Base-by-base conservation (phyloP, 2,113 vertebrate genomes). In the Lutjanus erythropterus region DNA sequence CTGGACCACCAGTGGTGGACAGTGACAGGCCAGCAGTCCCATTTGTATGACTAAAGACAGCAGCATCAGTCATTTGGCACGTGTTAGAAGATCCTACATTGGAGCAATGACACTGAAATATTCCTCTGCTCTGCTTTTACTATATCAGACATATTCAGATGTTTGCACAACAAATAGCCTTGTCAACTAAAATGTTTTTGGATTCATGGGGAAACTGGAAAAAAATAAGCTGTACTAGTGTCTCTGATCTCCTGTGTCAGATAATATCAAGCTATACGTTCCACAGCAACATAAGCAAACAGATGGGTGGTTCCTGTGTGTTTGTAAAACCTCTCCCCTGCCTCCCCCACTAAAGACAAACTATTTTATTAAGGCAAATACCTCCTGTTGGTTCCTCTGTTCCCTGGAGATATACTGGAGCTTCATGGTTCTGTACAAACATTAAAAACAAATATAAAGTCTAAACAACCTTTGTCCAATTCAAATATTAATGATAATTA, bases 201-300 rank as follows among this genome's bases (percentile, higher is more conserved):
- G 23, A 44, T 31, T 31, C 27, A 47, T 11, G 14, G 12, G 15
- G 14, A 16, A 10, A 47, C 25, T 35, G 11, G 11, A 58, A n/a
- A 44, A 15, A 47, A 6, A 25, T 23, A 68, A 60, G 16, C 6
- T 35, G 1, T 12, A n/a, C 46, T n/a, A 18, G 18, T 9, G 27
- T 52, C 42, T 27, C 21, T 72, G n/a, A 59, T 60, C 55, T 35
- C 27, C 27, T 47, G 21, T 16, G 12, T 31, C 59, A 42, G 46
- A 64, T 50, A 3, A 16, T n/a, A 42, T 64, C 46, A 31, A 41
- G 47, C 35, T n/a, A 31, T 1, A n/a, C 16, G 1, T 58, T 33
- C 18, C 53, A 49, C 37, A 52, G 62, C 42, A 60, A 47, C 55
- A 19, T 25, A 18, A 60, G 68, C 25, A 70, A 47, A 73, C 42